phyloP scores from a whole-genome alignment of 2,113 vertebrate genomes.

The Amblyopsis rosae region DNA sequence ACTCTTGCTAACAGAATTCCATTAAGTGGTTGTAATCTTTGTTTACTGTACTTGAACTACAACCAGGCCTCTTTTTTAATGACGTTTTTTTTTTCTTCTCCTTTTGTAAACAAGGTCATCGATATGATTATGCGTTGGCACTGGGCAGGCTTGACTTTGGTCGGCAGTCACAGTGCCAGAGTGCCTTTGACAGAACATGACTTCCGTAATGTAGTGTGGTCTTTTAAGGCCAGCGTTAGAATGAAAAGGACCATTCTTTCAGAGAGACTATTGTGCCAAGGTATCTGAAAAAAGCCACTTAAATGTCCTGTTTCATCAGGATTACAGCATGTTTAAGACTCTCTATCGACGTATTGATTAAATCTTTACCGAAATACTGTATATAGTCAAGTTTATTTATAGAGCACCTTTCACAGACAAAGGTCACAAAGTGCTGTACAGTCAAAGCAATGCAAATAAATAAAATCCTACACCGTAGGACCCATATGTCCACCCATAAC shows the following conservation, averaged over 20 bases:
- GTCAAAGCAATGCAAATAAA: too few relatives aligned
- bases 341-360: too few relatives aligned
- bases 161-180: conserved; percentile 24
- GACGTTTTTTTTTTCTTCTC: background rate
- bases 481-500: too few relatives aligned
- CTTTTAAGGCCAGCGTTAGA: background rate
- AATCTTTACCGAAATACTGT: too few relatives aligned
- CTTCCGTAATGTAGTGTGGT: conserved; percentile 21
- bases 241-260: background rate
- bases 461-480: too few relatives aligned
- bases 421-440: too few relatives aligned
- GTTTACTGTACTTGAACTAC: conserved; percentile 24
- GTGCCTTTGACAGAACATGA: conserved; percentile 13
- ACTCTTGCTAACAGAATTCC: conserved; percentile 3
- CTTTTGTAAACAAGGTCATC: conserved; percentile 45
- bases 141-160: conserved; percentile 40
- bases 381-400: too few relatives aligned
- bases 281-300: background rate
- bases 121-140: conserved; percentile 41
- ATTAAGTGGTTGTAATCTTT: conserved; percentile 16
- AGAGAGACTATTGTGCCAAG: background rate
- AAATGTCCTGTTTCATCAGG: background rate
- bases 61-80: background rate
- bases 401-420: too few relatives aligned
- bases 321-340: background rate